Base-by-base conservation (phyloP, 1,140 invertebrate genomes). In the Laupala kohalensis region DNA sequence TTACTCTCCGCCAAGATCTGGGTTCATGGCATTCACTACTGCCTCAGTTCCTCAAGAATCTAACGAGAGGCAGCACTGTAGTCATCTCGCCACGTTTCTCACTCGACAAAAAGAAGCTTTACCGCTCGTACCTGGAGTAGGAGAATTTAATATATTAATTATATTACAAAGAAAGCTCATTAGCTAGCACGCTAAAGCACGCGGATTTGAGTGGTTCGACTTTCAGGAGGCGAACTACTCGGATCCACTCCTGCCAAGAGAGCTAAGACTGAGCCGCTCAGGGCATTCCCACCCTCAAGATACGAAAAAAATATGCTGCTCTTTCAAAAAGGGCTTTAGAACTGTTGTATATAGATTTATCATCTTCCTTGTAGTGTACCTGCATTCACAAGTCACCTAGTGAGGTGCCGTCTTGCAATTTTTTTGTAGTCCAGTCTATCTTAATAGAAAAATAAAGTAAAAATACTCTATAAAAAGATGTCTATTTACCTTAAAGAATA, bases 71-170 rank as follows among this genome's bases (percentile, higher is more conserved):
- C 79, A 89, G 90, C 77, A 92, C 91, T 72, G 90, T 94, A 77
- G 88, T 94, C 80, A 89, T 94, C 79, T 92, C 91, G 83, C 88
- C 89, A 75, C 89, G 89, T 77, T 94, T 92, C 82, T 88, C 86
- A 73, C 82, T 94, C 80, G 89, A 88, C 77, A 94, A 94, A 84
- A 93, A 92, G 80, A 94, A 94, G 81, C 83, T 94, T 65, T 94
- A 93, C 85, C 84, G 92, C 79, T 90, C 87, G 73, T 89, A 86
- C 78, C 83, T 85, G 76, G 81, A 84, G 71, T 72, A 68, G 15
- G 23, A 65, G 9, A 53, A 53, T 53, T 53, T 2, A 53, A 53
- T 2, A 53, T 13, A 53, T 0, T 0, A 53, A 37, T 15, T 37
- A 37, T 6, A 6, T 37, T 13, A 53, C 4, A 53, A 53, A 53